Percentiles rank a stretch among this genome's conserved stretches.
These are phyloP conservation scores for Garrulus glandarius DNA, from an alignment of 2,797 vertebrate genomes.

Conservation along the genomic window DNA sequence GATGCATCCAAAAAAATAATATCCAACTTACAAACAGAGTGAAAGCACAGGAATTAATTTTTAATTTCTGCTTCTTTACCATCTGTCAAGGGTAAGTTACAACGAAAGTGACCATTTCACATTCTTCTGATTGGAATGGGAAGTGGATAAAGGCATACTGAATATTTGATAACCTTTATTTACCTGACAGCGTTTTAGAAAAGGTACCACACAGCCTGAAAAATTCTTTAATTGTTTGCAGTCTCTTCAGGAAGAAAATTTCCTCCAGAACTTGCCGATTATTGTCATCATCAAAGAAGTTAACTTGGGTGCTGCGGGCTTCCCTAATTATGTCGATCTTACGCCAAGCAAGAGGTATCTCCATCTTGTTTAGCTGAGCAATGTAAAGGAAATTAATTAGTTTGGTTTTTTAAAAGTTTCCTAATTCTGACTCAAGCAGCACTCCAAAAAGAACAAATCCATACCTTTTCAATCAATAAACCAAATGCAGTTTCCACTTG, in stretches of 20 bases:
- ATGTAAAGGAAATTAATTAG: background rate
- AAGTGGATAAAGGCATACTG: background rate
- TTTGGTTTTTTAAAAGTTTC: background rate
- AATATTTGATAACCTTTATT: background rate
- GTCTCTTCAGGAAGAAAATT: conserved; percentile 94
- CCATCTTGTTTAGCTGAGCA: conserved; percentile 89
- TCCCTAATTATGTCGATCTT: conserved; percentile 95
- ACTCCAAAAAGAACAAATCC: background rate
- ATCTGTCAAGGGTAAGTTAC: background rate
- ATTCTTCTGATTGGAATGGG: background rate
- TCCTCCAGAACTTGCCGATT: conserved; percentile 92
- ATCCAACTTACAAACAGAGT: background rate
- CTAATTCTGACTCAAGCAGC: background rate
- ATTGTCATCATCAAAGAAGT: conserved; percentile 87
- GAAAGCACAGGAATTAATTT: background rate
- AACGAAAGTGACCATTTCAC: background rate
- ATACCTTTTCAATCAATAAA: conserved; percentile 94
- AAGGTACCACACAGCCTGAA: conserved; percentile 93
- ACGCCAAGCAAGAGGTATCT: conserved; percentile 90
- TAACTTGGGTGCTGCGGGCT: conserved; percentile 87
- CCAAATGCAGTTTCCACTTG: conserved; percentile 95
- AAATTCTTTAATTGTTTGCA: conserved; percentile 95
- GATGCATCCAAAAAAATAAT: background rate
- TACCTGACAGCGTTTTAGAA: conserved; percentile 92
- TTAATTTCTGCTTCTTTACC: background rate